Base-by-base conservation (phyloP, 1,140 invertebrate genomes). In the Apis cerana region DNA sequence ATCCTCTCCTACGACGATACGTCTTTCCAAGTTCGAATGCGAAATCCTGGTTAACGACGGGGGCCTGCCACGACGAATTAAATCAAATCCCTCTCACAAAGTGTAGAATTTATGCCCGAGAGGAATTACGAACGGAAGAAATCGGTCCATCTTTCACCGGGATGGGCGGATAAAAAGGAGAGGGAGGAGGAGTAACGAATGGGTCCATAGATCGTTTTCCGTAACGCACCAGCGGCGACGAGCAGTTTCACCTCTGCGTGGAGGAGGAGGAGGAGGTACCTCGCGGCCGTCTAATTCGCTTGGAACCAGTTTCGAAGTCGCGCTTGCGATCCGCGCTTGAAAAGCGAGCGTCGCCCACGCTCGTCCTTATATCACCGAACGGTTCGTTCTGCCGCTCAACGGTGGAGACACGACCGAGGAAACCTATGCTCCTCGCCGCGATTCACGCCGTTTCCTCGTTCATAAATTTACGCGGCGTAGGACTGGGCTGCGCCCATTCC, bases 351-450 rank as follows among this genome's bases (percentile, higher is more conserved):
- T 71, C 90, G 83, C 91, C 91, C 90, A 91, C 91, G 87, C 84
- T 85, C 86, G 80, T 90, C 88, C 89, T 90, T 90, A 90, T 88
- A 91, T 90, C 89, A 90, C 85, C 74, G 87, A 89, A 84, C 83
- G 69, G 80, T 90, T 88, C 83, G 87, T 86, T 89, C 82, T 85
- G 81, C 86, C 77, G 85, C 62, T 61, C 81, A 62, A 61, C 65
- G 62, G 61, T 75, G 75, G 74, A 89, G 84, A 82, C 71, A 64
- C 74, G 67, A 76, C 70, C 84, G 83, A 77, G 85, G 80, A 43
- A 43, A 88, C 80, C 84, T 89, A 82, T 80, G 79, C 84, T 75
- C 62, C 81, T 43, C 52, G 33, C 33, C 82, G 71, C 83, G 75
- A 74, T 78, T 70, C 86, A 43, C 62, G 78, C 58, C 79, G 85